phyloP scores from a whole-genome alignment of 2,888 invertebrate species.

The Blera fallax region DNA sequence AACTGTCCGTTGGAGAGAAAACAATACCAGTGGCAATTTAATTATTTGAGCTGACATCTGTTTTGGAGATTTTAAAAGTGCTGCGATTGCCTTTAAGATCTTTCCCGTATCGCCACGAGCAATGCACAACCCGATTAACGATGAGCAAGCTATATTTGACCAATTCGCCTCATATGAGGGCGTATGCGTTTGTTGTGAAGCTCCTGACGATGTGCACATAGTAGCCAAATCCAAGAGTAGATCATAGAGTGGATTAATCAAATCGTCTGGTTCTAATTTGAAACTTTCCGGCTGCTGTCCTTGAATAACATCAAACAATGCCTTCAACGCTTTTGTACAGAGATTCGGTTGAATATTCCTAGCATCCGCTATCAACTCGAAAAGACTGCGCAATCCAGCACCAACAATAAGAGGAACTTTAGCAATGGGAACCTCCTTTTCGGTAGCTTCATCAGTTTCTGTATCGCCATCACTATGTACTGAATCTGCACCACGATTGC shows the following conservation, averaged over 20 bases:
- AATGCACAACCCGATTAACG: constrained; percentile 94
- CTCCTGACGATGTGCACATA: constrained; percentile 83
- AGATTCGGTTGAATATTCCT: constrained; percentile 90
- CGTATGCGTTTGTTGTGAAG: constrained; percentile 78
- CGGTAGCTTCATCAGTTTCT: constrained; percentile 84
- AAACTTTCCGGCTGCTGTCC: constrained; percentile 81
- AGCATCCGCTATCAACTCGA: constrained; percentile 95
- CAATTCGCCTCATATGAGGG: constrained; percentile 84
- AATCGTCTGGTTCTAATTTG: constrained; percentile 82
- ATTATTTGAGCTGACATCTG: constrained; percentile 90
- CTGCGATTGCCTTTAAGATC: constrained; percentile 92
- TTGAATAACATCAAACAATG: constrained; percentile 95
- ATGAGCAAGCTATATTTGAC: constrained; percentile 94
- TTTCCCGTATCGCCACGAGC: constrained; percentile 96
- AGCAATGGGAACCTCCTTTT: constrained; percentile 82
- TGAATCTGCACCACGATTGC: constrained; percentile 75
- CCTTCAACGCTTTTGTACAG: constrained; percentile 93
- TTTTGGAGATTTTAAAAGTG: constrained; percentile 92
- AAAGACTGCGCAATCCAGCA: constrained; percentile 92
- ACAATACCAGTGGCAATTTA: constrained; percentile 92
- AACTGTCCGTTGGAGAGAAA: constrained; percentile 93
- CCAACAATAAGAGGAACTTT: constrained; percentile 88
- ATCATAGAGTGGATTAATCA: constrained; percentile 91
- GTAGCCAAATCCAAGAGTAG: constrained; percentile 92
- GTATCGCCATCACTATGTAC: constrained; percentile 80